Base-by-base conservation (phyloP, 2,888 invertebrate species). In the Iphiclides podalirius region DNA sequence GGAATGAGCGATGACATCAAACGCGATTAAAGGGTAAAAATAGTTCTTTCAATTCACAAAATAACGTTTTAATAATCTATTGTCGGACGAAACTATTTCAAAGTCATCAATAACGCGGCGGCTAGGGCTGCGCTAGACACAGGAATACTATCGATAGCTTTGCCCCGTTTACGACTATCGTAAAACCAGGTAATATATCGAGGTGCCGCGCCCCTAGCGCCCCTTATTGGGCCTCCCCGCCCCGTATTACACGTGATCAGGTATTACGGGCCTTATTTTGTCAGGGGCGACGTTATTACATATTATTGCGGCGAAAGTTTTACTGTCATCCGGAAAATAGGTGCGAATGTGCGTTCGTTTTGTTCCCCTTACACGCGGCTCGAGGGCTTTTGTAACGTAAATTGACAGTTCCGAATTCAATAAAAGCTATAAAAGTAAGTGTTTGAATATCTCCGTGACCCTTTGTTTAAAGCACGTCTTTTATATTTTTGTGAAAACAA, bases 161-260 rank as follows among this genome's bases (percentile, higher is more conserved):
- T 11, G 44, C 36, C 40, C 16, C 41, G 47, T 59, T 59, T 59
- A 60, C 52, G 59, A 60, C 36, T n/a, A 35, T 54, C 56, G 52
- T 59, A 60, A 60, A 60, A 56, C 48, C 40, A 48, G 46, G 53
- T 56, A 53, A 59, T 56, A 59, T 51, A 53, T 53, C 50, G 55
- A 47, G 46, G 42, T 42, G 48, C 20, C 42, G 33, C 38, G 33
- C 43, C 49, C 26, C 43, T 49, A 15, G 33, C n/a, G n/a, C 33
- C 41, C 11, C 37, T 47, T 39, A 43, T 49, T 49, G 37, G 38
- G 43, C 42, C 34, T 40, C 33, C 46, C 38, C 33, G 48, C 36
- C 17, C 31, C 42, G 36, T n/a, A n/a, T n/a, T n/a, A 42, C 48
- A 37, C 36, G 31, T 42, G 48, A 48, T 49, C 43, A 43, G 38